A percentile compares a stretch with the other conserved stretches of the same genome.
These are phyloP conservation scores for Nysson spinosus DNA, from an alignment of 2,888 invertebrate genomes.

Conservation along the genomic window DNA sequence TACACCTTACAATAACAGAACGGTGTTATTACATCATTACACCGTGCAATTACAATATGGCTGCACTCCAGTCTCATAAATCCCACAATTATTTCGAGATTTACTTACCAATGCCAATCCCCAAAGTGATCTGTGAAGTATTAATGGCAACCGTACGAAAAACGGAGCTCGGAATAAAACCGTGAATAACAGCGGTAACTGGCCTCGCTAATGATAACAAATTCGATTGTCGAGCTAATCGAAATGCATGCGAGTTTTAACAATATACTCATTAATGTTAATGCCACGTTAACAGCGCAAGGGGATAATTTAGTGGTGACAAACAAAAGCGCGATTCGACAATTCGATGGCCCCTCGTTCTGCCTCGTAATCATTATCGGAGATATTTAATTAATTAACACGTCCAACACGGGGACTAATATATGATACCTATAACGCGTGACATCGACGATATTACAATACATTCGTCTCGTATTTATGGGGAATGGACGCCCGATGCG, in stretches of 20 bases:
- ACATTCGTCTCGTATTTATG: conserved; percentile 54
- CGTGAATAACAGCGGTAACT: conserved; percentile 3
- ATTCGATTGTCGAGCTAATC: conserved; percentile 65
- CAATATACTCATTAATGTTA: conserved; percentile 73
- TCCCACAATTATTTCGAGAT: conserved; percentile 24
- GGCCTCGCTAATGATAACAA: conserved; percentile 54
- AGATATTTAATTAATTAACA: conserved; percentile 70
- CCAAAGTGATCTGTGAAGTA: conserved; percentile 25
- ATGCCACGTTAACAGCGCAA: conserved; percentile 62
- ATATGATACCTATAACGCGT: conserved; percentile 36
- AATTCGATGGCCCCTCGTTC: conserved; percentile 27
- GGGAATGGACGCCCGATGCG: conserved; percentile 43
- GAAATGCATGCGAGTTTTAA: conserved; percentile 69
- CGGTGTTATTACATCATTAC: too few relatives aligned
- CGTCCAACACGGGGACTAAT: conserved; percentile 50
- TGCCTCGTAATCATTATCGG: conserved; percentile 59
- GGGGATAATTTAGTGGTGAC: conserved; percentile 62
- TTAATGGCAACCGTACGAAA: conserved; percentile 19
- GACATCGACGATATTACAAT: conserved; percentile 51
- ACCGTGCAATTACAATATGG: neutral
- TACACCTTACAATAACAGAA: too few relatives aligned
- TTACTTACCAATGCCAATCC: conserved; percentile 17
- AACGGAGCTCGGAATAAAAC: conserved; percentile 17
- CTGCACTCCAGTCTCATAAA: neutral
- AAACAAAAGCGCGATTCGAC: conserved; percentile 61